phyloP scores from a whole-genome alignment of 2,797 vertebrate species.

The Phrynocephalus forsythii region DNA sequence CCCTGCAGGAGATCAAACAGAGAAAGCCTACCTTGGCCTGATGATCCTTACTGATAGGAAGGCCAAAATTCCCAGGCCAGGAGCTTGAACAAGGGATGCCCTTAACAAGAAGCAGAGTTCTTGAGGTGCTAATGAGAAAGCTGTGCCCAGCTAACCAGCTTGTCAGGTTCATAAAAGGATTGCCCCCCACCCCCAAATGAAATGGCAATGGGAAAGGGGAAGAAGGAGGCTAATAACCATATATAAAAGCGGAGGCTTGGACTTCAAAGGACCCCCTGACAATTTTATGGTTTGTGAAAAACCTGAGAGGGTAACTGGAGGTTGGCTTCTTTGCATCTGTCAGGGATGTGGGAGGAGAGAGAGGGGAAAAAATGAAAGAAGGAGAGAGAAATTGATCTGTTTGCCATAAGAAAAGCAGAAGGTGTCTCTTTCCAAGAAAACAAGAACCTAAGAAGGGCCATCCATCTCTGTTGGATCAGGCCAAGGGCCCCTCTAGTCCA shows the following conservation, averaged over 20 bases:
- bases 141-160: slow-evolving; percentile 13
- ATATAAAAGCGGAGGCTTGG: slow-evolving; percentile 33
- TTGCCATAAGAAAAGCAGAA: slow-evolving; percentile 44
- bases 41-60: slow-evolving; percentile 23
- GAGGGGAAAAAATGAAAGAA: no score
- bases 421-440: slow-evolving; percentile 17
- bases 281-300: slow-evolving; percentile 47
- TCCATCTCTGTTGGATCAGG: no score
- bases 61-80: neutral
- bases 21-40: slow-evolving; percentile 15
- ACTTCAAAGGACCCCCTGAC: slow-evolving; percentile 41
- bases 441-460: no score
- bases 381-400: neutral
- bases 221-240: slow-evolving; percentile 7
- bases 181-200: no score
- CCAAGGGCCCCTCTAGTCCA: no score
- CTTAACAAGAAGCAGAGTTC: slow-evolving; percentile 35
- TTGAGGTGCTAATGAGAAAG: fast-evolving
- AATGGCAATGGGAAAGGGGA: neutral
- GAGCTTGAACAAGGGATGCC: slow-evolving; percentile 8
- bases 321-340: slow-evolving; percentile 39
- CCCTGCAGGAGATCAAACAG: neutral
- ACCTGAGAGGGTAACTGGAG: slow-evolving; percentile 29
- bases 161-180: slow-evolving; percentile 25
- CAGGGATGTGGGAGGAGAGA: slow-evolving; percentile 14